Evolutionary conservation across 1,140 invertebrate species (phyloP), one percentile per base, ranked within the genome.

Genomic region (Acromyrmex charruanus): DNA sequence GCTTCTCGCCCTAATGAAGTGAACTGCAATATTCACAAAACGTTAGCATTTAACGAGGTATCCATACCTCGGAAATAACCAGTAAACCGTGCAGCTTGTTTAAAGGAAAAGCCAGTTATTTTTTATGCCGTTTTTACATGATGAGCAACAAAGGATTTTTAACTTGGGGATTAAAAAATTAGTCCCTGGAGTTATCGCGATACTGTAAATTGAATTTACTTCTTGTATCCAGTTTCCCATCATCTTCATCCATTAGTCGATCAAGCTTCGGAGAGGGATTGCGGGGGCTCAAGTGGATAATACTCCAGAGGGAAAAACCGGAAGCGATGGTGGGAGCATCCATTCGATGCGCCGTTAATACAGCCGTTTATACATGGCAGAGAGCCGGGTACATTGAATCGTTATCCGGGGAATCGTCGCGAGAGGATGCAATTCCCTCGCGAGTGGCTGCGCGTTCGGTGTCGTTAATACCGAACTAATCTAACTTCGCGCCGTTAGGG

Each of bases 391-490:
- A 39, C 58, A 55, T 69, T 86, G 58, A 88, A 89, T 89, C 77
- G 85, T 89, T 84, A 84, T n/a, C 44, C 61, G 21, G 88, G 63
- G 77, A 89, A 89, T 90, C 66, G 53, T 68, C 85, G 85, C 77
- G 77, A 53, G 74, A 71, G 53, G 55, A 59, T 53, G 28, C 58
- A 81, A 77, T 85, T 87, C 80, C 85, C 65, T 49, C 10, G 63
- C n/a, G 82, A 10, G 39, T 49, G 72, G 14, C 58, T n/a, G n/a
- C 89, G 35, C 72, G 69, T 88, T 88, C 68, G 39, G 44, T 90
- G 66, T 85, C 88, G 74, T 91, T 91, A 89, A 91, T 92, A 89
- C 77, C 65, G 86, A 68, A 85, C 85, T 89, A 91, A 91, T 91
- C 84, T 88, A 91, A 92, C 88, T 88, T 92, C 80, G 72, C 81